Evolutionary conservation across 2,113 vertebrate species (phyloP).

Genomic region (Strix uralensis): DNA sequence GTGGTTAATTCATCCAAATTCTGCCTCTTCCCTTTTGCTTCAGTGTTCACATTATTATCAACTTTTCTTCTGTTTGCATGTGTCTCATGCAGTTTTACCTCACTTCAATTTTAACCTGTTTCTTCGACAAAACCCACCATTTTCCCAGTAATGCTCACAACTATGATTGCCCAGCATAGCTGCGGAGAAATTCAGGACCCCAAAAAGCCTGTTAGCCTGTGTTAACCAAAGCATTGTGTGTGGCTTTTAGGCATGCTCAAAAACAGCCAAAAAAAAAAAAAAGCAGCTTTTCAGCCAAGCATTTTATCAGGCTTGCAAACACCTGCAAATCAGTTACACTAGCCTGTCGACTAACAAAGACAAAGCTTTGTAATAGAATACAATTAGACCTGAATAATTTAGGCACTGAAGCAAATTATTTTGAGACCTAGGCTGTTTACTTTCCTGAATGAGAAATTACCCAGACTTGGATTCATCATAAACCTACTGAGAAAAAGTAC

Average conservation of each 20-base stretch:
- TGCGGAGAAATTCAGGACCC: background rate
- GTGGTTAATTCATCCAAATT: background rate
- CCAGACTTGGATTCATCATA: background rate
- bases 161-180: rapidly evolving
- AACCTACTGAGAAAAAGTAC: background rate
- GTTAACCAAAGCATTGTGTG: background rate
- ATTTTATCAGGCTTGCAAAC: conserved; percentile 16
- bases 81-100: background rate
- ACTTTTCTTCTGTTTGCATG: background rate
- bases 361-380: conserved; percentile 33
- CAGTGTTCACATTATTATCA: background rate
- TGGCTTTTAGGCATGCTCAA: background rate
- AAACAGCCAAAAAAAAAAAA: background rate
- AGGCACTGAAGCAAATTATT: conserved; percentile 22
- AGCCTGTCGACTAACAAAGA: background rate
- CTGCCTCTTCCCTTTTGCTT: background rate
- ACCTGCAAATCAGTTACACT: conserved; percentile 20
- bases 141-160: background rate
- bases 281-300: background rate
- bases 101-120: rapidly evolving
- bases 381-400: conserved; percentile 54
- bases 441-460: conserved; percentile 10
- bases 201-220: background rate
- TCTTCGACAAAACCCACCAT: background rate
- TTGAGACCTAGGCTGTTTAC: conserved; percentile 3